A percentile compares a stretch with the other conserved stretches of the same genome.
Evolutionary conservation across 2,797 vertebrate species (phyloP).

Genomic region (Sebastes kiyomatsui): DNA sequence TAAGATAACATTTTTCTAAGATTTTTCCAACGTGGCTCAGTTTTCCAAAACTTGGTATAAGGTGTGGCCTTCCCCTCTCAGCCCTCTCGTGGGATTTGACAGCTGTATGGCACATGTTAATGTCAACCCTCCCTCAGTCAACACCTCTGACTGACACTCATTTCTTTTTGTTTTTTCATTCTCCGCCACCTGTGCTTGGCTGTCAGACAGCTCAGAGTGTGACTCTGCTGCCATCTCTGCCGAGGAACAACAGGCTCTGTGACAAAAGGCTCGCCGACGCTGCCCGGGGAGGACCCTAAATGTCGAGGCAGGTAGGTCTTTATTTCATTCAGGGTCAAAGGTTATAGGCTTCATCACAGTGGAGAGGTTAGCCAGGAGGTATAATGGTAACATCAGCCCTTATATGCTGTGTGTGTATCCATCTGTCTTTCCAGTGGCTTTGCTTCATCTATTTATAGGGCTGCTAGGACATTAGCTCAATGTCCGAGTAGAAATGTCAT

Average conservation of each 20-base stretch:
- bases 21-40: background rate
- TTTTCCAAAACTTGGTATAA: background rate
- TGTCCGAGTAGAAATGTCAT: slow-evolving; percentile 71
- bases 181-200: slow-evolving; percentile 76
- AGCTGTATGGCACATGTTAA: slow-evolving; percentile 38
- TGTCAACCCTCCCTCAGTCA: slow-evolving; percentile 46
- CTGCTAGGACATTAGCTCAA: slow-evolving; percentile 65
- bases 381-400: slow-evolving; percentile 15
- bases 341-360: slow-evolving; percentile 7
- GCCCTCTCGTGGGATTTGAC: slow-evolving; percentile 9
- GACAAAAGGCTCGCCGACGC: slow-evolving; percentile 68
- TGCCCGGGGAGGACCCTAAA: slow-evolving; percentile 41
- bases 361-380: background rate
- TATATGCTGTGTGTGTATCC: slow-evolving; percentile 21
- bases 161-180: slow-evolving; percentile 72
- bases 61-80: background rate
- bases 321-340: slow-evolving; percentile 36
- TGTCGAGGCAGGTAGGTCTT: slow-evolving; percentile 69
- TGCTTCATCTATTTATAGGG: slow-evolving; percentile 75
- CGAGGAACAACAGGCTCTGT: slow-evolving; percentile 61
- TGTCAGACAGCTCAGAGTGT: slow-evolving; percentile 62
- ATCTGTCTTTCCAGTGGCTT: slow-evolving; percentile 33
- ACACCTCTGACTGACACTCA: slow-evolving; percentile 53
- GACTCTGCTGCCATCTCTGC: slow-evolving; percentile 53
- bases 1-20: background rate